Base-by-base conservation (phyloP, 2,888 invertebrate species). In the Phrixothrix hirtus region DNA sequence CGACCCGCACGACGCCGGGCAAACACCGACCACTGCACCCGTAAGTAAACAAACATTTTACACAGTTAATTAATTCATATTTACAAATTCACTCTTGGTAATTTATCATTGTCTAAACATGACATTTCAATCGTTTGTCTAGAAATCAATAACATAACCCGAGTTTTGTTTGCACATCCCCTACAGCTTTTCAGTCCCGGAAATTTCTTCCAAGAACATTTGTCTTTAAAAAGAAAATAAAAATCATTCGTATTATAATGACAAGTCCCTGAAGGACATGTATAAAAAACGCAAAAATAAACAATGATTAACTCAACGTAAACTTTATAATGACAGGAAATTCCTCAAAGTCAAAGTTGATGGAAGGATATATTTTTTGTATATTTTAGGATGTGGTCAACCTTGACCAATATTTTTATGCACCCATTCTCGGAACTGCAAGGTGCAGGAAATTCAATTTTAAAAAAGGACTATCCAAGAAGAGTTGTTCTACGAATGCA, bases 1-100 rank as follows among this genome's bases (percentile, higher is more conserved):
- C 67, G 65, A 68, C 65, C 71, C 72, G 69, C 68, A 71, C 66
- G 67, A 71, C 70, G 70, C 66, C 70, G 71, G 69, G 66, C 70
- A 67, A 66, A 69, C 70, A 69, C 70, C 72, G 69, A 71, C 69
- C 68, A 68, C 71, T 67, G 70, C 72, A 74, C 72, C 74, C 71
- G 74, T 74, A 68, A 74, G 74, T 74, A 59, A 41, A 48, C 44
- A 48, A 15, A 29, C 42, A 2, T 14, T 14, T 35, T 38, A 16
- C 30, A 26, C 32, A 31, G 17, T 37, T 42, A 42, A 48, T 48
- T 48, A 48, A 49, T 42, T 49, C 42, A 26, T 42, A 49, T 42
- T 49, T 48, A 41, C 26, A 48, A 49, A 42, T 49, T 42, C 42
- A 26, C 41, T 36, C 6, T 13, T 21, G 30, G 38, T 10, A 38